phyloP scores from a whole-genome alignment of 2,888 invertebrate genomes.

The Petrolisthes manimaculis region DNA sequence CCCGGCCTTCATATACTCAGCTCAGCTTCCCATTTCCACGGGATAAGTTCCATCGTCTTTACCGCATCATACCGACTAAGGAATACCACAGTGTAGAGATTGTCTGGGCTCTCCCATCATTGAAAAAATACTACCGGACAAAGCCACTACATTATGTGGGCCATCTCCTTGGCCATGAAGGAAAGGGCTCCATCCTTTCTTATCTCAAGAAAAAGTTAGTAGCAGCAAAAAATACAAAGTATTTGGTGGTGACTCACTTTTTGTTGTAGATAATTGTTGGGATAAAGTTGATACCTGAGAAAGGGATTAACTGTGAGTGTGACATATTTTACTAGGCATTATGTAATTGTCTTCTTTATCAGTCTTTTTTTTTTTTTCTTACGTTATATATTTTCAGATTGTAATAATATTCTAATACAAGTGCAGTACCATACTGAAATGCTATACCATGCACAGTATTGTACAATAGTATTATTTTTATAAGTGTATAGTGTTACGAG shows the following conservation, averaged over 20 bases:
- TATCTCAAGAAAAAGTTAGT: slow-evolving; percentile 80
- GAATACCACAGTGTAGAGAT: slow-evolving; percentile 79
- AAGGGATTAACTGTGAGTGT: neutral
- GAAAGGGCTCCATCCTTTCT: slow-evolving; percentile 84
- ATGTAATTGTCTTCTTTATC: too few relatives aligned
- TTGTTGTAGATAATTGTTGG: neutral
- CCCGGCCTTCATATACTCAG: slow-evolving; percentile 41
- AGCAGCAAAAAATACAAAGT: neutral
- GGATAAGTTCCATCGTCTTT: slow-evolving; percentile 70
- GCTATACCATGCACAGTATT: too few relatives aligned
- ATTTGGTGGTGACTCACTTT: neutral
- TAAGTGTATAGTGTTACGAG: too few relatives aligned
- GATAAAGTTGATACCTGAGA: neutral
- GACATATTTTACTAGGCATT: neutral
- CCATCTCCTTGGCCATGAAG: slow-evolving; percentile 87
- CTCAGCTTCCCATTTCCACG: slow-evolving; percentile 59
- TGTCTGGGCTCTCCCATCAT: slow-evolving; percentile 77
- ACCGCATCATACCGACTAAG: slow-evolving; percentile 82
- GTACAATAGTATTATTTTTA: too few relatives aligned
- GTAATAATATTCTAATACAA: too few relatives aligned
- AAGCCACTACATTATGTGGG: slow-evolving; percentile 85
- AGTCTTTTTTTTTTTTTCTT: too few relatives aligned
- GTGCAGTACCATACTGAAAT: too few relatives aligned
- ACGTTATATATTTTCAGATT: too few relatives aligned
- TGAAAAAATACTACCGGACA: slow-evolving; percentile 78